Percentiles rank a stretch among this genome's conserved stretches.
Evolutionary conservation across 2,888 invertebrate species (phyloP).

Genomic region (Loripinus fragilis): DNA sequence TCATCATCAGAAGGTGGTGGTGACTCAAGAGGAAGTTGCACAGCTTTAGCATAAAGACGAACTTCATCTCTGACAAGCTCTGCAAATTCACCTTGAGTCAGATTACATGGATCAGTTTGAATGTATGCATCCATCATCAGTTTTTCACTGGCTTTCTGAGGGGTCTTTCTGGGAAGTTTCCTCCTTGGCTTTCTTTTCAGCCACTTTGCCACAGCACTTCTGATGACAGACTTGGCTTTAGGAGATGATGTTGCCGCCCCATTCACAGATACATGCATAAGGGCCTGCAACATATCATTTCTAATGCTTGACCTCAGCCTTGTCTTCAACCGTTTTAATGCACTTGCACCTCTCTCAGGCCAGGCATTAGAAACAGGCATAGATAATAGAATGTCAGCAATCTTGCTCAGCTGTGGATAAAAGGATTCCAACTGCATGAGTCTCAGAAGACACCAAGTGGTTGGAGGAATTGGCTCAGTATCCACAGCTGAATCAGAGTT

Average conservation of each 20-base stretch:
- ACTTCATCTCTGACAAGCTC: conserved; percentile 2
- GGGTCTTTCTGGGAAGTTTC: background rate
- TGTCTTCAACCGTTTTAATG: background rate
- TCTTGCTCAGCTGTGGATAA: background rate
- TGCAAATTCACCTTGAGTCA: background rate
- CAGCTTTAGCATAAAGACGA: background rate
- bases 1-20: too few relatives aligned
- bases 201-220: background rate
- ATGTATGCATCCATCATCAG: conserved; percentile 14
- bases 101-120: background rate
- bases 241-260: background rate
- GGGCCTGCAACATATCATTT: background rate
- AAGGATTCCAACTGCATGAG: background rate
- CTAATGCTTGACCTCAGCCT: background rate
- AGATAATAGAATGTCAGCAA: too few relatives aligned
- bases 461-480: background rate
- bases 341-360: background rate
- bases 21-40: background rate
- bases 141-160: background rate
- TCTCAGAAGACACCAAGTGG: too few relatives aligned
- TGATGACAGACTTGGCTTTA: background rate
- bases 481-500: background rate
- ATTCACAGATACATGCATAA: background rate
- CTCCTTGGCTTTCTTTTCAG: background rate
- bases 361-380: background rate